Conservation (phyloP, 1,140 invertebrate species). For the Bombus breviceps region DNA sequence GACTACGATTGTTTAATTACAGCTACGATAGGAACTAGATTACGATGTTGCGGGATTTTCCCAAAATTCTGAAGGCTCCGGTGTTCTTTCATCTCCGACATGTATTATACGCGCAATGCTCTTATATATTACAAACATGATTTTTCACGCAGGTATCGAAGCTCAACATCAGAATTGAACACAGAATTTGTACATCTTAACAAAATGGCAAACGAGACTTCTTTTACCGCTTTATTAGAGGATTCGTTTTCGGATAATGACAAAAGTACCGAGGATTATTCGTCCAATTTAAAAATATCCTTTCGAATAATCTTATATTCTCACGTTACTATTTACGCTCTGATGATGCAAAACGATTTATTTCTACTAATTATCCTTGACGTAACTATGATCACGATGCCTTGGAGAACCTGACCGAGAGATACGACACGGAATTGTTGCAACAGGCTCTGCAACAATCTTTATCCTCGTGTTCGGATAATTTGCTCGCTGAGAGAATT, state of each 20-base stretch:
- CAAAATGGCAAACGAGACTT: slow-evolving; percentile 12
- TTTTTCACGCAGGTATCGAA: neutral
- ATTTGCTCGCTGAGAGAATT: slow-evolving; percentile 66
- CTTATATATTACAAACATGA: too few relatives aligned
- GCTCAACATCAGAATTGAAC: too few relatives aligned
- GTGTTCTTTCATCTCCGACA: too few relatives aligned
- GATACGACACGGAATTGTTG: slow-evolving; percentile 53
- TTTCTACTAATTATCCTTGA: slow-evolving; percentile 62
- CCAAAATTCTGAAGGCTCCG: too few relatives aligned
- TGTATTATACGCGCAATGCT: too few relatives aligned
- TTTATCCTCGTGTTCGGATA: slow-evolving; percentile 60
- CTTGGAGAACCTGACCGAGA: slow-evolving; percentile 59
- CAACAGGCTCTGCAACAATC: slow-evolving; percentile 62
- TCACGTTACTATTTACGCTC: too few relatives aligned
- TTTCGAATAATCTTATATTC: slow-evolving; percentile 44
- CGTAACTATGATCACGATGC: slow-evolving; percentile 58
- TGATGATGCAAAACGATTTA: too few relatives aligned
- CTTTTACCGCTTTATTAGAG: neutral
- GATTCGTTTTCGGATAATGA: slow-evolving; percentile 26
- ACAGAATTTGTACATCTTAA: too few relatives aligned
- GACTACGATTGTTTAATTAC: too few relatives aligned
- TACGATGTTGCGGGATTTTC: too few relatives aligned
- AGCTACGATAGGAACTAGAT: too few relatives aligned
- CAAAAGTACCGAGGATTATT: slow-evolving; percentile 37
- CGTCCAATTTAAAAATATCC: slow-evolving; percentile 69